A percentile compares a stretch with the other conserved stretches of the same genome.
These are phyloP conservation scores for Nematopogon swammerdamellus DNA, from an alignment of 2,888 invertebrate genomes.

Conservation along the genomic window DNA sequence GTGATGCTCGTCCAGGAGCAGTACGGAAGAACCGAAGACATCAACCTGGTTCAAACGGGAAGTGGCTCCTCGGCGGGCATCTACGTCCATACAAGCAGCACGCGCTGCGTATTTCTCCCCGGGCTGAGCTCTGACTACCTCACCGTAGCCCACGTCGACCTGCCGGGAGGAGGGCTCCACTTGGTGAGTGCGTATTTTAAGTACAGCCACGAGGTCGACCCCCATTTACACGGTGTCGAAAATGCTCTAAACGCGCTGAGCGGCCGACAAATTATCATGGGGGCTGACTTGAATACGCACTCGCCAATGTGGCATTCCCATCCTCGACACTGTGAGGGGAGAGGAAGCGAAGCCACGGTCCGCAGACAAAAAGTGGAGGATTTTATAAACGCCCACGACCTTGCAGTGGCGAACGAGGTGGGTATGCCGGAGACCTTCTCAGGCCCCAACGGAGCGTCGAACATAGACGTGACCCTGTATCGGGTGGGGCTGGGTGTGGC, in stretches of 20 bases:
- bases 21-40: too few species aligned
- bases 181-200: not conserved
- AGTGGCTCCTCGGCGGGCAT: conserved; percentile 3
- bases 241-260: not conserved
- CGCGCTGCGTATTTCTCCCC: conserved; percentile 1
- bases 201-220: not conserved
- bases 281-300: not conserved
- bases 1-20: not conserved
- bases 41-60: too few species aligned
- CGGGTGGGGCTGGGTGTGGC: not conserved
- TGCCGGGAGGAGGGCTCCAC: not conserved
- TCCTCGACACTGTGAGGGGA: not conserved
- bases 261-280: not conserved
- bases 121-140: conserved; percentile 4
- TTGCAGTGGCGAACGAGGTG: not conserved
- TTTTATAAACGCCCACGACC: not conserved
- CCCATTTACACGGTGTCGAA: not conserved
- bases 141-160: conserved; percentile 1
- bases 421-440: not conserved
- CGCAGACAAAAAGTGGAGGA: too few species aligned
- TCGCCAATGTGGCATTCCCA: not conserved
- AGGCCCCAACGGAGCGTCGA: not conserved
- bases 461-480: not conserved
- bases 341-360: too few species aligned
- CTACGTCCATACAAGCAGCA: conserved; percentile 2